Evolutionary conservation across 2,888 invertebrate species (phyloP).

Genomic region (Nemapogon koenigi): DNA sequence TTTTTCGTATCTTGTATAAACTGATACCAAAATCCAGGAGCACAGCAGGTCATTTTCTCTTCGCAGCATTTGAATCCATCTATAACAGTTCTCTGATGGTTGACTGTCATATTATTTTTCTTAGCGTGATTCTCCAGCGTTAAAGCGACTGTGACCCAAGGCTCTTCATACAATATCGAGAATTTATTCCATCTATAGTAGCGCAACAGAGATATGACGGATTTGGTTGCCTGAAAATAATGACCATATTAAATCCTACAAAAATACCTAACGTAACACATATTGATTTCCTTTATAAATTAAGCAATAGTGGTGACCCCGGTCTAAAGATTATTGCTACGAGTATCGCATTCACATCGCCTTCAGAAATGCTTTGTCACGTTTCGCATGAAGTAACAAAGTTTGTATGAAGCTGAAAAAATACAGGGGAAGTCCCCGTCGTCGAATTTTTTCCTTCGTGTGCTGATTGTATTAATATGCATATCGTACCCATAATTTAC

Average conservation of each 20-base stretch:
- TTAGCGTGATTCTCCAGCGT: conserved; percentile 80
- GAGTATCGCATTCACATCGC: too few species aligned
- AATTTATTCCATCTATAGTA: conserved; percentile 96
- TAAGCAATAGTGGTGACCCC: too few species aligned
- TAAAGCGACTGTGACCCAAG: conserved; percentile 82
- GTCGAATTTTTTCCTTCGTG: too few species aligned
- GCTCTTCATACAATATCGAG: conserved; percentile 84
- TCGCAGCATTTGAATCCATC: conserved; percentile 81
- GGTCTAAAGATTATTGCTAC: too few species aligned
- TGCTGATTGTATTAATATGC: too few species aligned
- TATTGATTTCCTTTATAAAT: too few species aligned
- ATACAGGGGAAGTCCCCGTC: too few species aligned
- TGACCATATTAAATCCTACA: not conserved
- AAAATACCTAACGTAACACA: too few species aligned
- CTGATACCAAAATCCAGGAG: conserved; percentile 82
- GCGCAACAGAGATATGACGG: conserved; percentile 86
- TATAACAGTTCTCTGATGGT: conserved; percentile 74
- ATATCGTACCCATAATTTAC: too few species aligned
- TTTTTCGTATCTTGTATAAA: conserved; percentile 86
- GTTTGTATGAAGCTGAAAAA: too few species aligned
- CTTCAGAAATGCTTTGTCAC: too few species aligned
- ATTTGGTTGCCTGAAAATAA: conserved; percentile 83
- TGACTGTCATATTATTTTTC: conserved; percentile 82
- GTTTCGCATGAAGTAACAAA: too few species aligned
- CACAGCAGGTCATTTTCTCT: conserved; percentile 76